Base-by-base conservation (phyloP, 2,888 invertebrate genomes). In the Autographa pulchrina region DNA sequence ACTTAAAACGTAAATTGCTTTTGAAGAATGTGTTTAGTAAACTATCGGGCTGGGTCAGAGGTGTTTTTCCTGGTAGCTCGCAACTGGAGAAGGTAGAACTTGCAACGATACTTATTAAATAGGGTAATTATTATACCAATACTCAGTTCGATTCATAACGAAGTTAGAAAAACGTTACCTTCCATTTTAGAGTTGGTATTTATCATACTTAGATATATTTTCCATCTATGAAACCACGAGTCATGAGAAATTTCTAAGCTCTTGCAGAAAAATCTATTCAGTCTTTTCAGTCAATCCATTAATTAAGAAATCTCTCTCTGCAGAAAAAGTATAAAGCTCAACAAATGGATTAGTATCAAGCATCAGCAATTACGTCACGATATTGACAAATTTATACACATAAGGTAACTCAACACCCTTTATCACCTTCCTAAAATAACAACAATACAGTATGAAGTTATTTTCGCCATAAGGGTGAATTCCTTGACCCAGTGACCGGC, bases 401-500 rank as follows among this genome's bases (percentile, higher is more conserved):
- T 18, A 25, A 25, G 4, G 54, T 25, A 56, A 56, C 54, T 25
- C 20, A 14, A 56, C 54, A 56, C 54, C 13, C 20, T 11, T 25
- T 13, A 43, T 13, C 16, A 35, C 18, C 59, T 65, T 70, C 66
- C 59, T 56, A 67, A 52, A 72, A 8, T 11, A 18, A 61, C 52
- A 68, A 72, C 71, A 82, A 75, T 72, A 65, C 58, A 41, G 31
- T 48, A 48, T 9, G 25, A 60, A 54, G 59, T 62, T 79, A 70
- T 69, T 77, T 74, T 67, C 41, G 65, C 70, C 48, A 58, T 71
- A 69, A 70, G 68, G 71, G 71, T 68, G 70, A 20, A 81, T 72
- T 76, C 83, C 79, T 83, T 89, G 89, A 89, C 89, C 89, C 76
- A 87, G 77, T 89, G 80, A 86, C 87, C 85, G 72, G 25, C 41